phyloP scores from a whole-genome alignment of 2,888 invertebrate species.

The Ariolimax columbianus region DNA sequence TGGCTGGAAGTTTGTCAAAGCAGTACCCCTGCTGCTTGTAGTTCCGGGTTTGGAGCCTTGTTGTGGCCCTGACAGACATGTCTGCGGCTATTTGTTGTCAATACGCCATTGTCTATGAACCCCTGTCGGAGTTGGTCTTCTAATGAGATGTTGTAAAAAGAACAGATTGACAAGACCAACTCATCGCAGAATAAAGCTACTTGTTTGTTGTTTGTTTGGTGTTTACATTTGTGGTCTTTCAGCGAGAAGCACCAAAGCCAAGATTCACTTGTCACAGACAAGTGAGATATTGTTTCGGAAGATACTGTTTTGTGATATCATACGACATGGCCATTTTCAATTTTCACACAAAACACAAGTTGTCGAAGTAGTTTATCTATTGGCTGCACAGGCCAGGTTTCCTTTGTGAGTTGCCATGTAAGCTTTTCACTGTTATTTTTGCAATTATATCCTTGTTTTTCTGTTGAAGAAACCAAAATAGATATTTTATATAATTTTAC shows the following conservation, averaged over 20 bases:
- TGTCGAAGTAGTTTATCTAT: constrained; percentile 15
- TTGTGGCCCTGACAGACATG: constrained; percentile 34
- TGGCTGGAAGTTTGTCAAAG: constrained; percentile 39
- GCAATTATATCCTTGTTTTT: background rate
- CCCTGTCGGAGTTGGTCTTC: constrained; percentile 34
- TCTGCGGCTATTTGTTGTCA: constrained; percentile 47
- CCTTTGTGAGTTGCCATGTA: background rate
- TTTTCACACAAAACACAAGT: constrained; percentile 27
- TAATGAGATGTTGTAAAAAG: constrained; percentile 1
- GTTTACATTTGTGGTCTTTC: constrained; percentile 17
- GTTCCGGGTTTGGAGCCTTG: constrained; percentile 34
- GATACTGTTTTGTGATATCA: constrained; percentile 45
- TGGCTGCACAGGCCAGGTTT: background rate
- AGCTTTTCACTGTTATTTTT: constrained; percentile 18
- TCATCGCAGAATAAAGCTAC: constrained; percentile 6
- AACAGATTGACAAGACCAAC: constrained; percentile 30
- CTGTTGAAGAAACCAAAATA: constrained; percentile 12
- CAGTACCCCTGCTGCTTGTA: constrained; percentile 51
- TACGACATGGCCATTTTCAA: constrained; percentile 44
- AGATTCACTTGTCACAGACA: background rate
- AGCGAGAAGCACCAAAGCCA: constrained; percentile 27
- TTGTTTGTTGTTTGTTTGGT: constrained; percentile 12
- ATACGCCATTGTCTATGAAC: constrained; percentile 49
- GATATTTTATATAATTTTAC: constrained; percentile 36
- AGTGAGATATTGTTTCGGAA: background rate